These are phyloP conservation scores for Sclerodermus sp. DNA, from an alignment of 2,888 invertebrate species.

Conservation along the genomic window DNA sequence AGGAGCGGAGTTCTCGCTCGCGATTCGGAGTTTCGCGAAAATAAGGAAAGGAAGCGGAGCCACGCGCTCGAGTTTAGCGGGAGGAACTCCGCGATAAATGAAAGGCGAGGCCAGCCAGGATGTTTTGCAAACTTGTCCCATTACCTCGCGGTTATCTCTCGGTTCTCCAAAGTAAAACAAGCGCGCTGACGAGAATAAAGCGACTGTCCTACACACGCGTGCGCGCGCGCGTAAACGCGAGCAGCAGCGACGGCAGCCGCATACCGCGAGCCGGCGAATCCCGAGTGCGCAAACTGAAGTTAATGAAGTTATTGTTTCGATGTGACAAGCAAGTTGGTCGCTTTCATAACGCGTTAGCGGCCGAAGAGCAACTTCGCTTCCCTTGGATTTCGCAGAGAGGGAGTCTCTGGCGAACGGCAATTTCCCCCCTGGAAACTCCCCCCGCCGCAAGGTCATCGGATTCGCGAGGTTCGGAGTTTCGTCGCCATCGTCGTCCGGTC, in stretches of 20 bases:
- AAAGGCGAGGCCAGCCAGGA: not conserved
- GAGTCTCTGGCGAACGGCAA: too few relatives aligned
- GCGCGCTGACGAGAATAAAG: not conserved
- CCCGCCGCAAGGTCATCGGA: too few relatives aligned
- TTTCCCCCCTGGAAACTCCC: too few relatives aligned
- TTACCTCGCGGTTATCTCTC: conserved; percentile 5
- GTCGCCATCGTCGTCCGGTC: too few relatives aligned
- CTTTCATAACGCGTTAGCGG: not conserved
- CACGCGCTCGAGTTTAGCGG: not conserved
- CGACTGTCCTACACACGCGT: not conserved
- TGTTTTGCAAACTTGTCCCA: conserved; percentile 7
- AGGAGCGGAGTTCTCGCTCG: not conserved
- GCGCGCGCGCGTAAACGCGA: too few relatives aligned
- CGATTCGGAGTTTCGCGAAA: not conserved
- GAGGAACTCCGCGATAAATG: not conserved
- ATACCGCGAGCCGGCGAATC: not conserved
- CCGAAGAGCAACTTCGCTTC: too few relatives aligned
- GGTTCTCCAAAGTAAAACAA: not conserved
- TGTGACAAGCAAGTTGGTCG: not conserved
- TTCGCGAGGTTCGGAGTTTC: too few relatives aligned
- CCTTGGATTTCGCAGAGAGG: too few relatives aligned
- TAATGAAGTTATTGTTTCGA: not conserved
- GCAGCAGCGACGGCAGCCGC: too few relatives aligned
- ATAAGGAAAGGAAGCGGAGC: not conserved
- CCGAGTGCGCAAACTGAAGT: not conserved